Conservation (phyloP, 2,797 vertebrate species). For the Clarias pachynema region DNA sequence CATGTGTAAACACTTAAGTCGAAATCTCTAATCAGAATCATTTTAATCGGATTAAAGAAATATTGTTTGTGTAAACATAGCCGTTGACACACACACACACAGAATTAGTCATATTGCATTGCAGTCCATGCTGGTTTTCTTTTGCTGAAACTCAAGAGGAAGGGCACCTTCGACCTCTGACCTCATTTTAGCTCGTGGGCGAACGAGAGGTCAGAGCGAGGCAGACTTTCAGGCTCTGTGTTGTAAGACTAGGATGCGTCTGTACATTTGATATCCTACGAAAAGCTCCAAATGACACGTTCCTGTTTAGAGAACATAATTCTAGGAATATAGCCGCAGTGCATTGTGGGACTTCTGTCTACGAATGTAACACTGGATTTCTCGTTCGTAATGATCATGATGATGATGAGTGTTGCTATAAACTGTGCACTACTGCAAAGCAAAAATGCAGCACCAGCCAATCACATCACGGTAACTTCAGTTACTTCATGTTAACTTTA, state of each 20-base stretch:
- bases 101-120: constrained; percentile 58
- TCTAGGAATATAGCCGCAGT: background rate
- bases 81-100: constrained; percentile 34
- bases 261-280: constrained; percentile 51
- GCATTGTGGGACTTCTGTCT: background rate
- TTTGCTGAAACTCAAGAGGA: constrained; percentile 72
- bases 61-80: too few relatives aligned
- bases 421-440: background rate
- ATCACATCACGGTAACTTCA: background rate
- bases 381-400: background rate
- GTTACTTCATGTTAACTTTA: background rate
- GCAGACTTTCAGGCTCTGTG: constrained; percentile 76
- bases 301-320: constrained; percentile 21
- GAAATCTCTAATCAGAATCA: too few relatives aligned
- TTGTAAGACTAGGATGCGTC: constrained; percentile 56
- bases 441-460: background rate
- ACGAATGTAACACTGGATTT: background rate
- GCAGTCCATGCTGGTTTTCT: constrained; percentile 67
- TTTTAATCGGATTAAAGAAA: too few relatives aligned
- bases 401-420: background rate
- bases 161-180: constrained; percentile 70
- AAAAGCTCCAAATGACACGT: constrained; percentile 30
- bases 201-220: constrained; percentile 64
- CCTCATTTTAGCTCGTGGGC: constrained; percentile 67
- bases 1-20: too few relatives aligned